Evolutionary conservation across 2,888 invertebrate genomes (phyloP), one percentile per base, ranked within the genome.

Genomic region (Bellardia pandia): DNA sequence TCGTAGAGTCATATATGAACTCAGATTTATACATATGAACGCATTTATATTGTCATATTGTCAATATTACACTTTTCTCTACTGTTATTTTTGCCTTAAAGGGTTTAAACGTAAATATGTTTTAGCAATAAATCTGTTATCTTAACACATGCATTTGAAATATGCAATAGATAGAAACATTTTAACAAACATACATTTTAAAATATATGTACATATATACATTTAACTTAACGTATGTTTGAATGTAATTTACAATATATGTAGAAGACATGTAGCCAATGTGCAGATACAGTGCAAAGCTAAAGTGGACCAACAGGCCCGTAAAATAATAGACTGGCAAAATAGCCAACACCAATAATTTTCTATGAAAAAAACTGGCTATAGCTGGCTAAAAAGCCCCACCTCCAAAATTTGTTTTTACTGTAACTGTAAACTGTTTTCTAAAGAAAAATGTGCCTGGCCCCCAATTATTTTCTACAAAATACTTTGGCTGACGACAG

Each of bases 101-200:
- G 86, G 86, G 51, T 75, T 64, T 8, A 72, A 81, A 77, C 71
- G 79, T 48, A 60, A 45, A 45, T 45, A 45, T 85, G 16, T 45
- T 80, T 80, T 71, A 77, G 76, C 51, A 76, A 77, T 81, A 86
- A 86, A 86, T 86, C 81, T 86, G 81, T 86, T 82, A 78, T 82
- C 86, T 86, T 86, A 86, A 82, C 78, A 86, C 77, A 81, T 81
- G 86, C 68, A 77, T 85, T 76, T 71, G 60, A 81, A 37, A 51
- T 64, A 64, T 72, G n/a, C 33, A 48, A 60, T 37, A 45, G 45
- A 45, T 45, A 37, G 2, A 3, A 3, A 45, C 11, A 45, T 3
- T 23, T 23, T 23, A 23, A 4, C 40, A 60, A 16, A 56, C 51
- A 60, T 14, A 51, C 16, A 6, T 48, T 13, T 4, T 33, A 37